Evolutionary conservation across 2,113 vertebrate species (phyloP), one percentile per base, ranked within the genome.

Genomic region (Lipotes vexillifer): DNA sequence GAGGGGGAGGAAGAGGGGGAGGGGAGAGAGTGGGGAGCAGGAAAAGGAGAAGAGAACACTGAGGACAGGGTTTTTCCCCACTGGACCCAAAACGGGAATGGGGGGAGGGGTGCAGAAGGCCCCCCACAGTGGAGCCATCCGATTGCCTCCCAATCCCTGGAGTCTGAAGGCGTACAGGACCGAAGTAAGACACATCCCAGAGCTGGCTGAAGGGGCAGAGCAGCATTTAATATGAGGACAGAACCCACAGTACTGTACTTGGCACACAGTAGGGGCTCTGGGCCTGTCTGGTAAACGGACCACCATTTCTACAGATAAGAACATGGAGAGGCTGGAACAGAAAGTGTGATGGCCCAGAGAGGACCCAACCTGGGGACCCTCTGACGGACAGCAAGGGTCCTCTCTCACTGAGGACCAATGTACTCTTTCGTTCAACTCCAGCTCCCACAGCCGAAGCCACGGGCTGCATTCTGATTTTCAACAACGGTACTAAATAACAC

Each of bases 201-300:
- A 27, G 46, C 52, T 5, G 74, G n/a, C 27, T 21, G 38, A 44
- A 38, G 46, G 46, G 41, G 55, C 3, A 18, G 0, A 31, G 38
- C 59, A 31, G 31, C 15, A 2, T 8, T 31, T 5, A 15, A 15
- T 5, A 21, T 5, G 63, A 17, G 36, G n/a, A 4, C n/a, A 52
- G 74, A 21, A 23, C 7, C 38, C 77, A 13, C n/a, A 36, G 38
- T 0, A 0, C 69, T 7, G 31, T 15, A 1, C 66, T 57, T 15
- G 8, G 57, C 55, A 36, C 81, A 4, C 18, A 25, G 18, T 1
- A 31, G 9, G 9, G n/a, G n/a, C 25, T 78, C 74, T 25, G 36
- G 61, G 2, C 0, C 9, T 4, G 3, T 17, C 6, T 29, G 20
- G 9, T 2, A 21, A 68, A 18, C 10, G 6, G 46, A 33, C 29